Conservation (phyloP, 1,140 invertebrate genomes). For the Mya arenaria region DNA sequence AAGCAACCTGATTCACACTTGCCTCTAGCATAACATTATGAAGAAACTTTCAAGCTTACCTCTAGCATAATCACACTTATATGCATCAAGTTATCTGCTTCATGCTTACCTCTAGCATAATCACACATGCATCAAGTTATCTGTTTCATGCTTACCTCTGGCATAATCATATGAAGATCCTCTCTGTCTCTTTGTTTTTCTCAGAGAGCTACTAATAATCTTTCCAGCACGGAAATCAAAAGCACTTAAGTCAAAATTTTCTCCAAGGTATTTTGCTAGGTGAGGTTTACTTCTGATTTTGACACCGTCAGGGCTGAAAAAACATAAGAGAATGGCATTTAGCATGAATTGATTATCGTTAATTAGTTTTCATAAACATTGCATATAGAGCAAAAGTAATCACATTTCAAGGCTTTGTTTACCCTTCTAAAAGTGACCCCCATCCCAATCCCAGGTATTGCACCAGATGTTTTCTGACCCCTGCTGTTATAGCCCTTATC, state of each 20-base stretch:
- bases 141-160: slow-evolving; percentile 74
- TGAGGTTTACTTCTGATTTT: slow-evolving; percentile 92
- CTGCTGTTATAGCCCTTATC: no score
- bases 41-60: no score
- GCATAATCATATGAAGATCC: slow-evolving; percentile 76
- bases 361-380: no score
- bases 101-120: no score
- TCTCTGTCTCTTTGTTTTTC: slow-evolving; percentile 78
- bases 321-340: slow-evolving; percentile 20
- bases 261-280: slow-evolving; percentile 89
- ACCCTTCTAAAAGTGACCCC: no score
- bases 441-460: no score
- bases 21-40: no score
- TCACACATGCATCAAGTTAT: background rate
- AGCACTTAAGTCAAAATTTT: slow-evolving; percentile 89
- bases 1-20: no score
- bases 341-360: background rate
- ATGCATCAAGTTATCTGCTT: background rate
- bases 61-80: no score
- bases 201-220: slow-evolving; percentile 76
- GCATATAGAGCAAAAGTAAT: no score
- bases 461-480: no score
- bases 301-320: slow-evolving; percentile 88
- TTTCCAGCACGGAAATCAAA: slow-evolving; percentile 92
- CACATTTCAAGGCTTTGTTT: no score